These are phyloP conservation scores for Lepidocyrtoides sp. DNA, from an alignment of 2,888 invertebrate genomes.

Conservation along the genomic window DNA sequence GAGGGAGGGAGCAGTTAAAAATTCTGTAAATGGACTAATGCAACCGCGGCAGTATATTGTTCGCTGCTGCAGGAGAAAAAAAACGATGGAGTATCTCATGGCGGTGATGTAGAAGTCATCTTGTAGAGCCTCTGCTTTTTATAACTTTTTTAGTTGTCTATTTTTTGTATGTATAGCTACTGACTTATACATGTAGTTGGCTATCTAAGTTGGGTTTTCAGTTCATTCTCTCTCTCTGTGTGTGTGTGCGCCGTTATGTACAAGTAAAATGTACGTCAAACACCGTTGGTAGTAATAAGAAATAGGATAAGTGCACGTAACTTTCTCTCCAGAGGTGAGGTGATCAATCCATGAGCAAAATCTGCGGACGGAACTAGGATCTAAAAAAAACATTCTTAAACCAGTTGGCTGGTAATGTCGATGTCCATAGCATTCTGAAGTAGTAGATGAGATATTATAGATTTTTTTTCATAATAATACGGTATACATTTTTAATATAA, in stretches of 20 bases:
- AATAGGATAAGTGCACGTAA: conserved; percentile 11
- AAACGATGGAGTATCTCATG: background rate
- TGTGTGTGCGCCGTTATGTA: background rate
- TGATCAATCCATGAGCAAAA: conserved; percentile 75
- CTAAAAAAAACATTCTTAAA: conserved; percentile 19
- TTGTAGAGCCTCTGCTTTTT: background rate
- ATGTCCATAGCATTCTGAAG: conserved; percentile 40
- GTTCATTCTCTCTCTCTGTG: background rate
- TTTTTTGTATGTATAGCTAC: background rate
- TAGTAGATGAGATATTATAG: too few species aligned
- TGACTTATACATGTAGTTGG: too few species aligned
- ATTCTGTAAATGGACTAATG: conserved; percentile 67
- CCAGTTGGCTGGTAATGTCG: conserved; percentile 43
- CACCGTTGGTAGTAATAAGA: conserved; percentile 5
- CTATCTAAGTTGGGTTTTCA: background rate
- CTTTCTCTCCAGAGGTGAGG: conserved; percentile 42
- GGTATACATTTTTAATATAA: too few species aligned
- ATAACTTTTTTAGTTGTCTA: background rate
- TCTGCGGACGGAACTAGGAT: conserved; percentile 67
- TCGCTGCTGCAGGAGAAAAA: background rate
- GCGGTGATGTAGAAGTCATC: background rate
- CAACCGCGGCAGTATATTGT: conserved; percentile 9
- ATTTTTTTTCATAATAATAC: too few species aligned
- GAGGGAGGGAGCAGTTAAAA: conserved; percentile 66
- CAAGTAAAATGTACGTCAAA: background rate